These are phyloP conservation scores for Prunella fulvescens DNA, from an alignment of 2,113 vertebrate species.

Conservation along the genomic window DNA sequence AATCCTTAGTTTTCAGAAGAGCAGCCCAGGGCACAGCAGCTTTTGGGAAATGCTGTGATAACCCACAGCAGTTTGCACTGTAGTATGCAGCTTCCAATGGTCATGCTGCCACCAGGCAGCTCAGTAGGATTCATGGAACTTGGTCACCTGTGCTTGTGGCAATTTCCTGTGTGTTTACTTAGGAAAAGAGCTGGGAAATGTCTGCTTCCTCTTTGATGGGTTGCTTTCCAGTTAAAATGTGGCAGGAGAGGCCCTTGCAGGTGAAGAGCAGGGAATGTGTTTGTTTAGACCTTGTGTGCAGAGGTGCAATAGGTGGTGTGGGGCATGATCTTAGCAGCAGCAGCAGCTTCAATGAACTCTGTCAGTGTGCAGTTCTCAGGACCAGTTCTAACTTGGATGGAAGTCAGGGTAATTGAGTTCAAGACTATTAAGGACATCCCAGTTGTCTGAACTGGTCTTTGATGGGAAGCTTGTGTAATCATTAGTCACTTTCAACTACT, in stretches of 20 bases:
- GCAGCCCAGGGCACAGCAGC: background rate
- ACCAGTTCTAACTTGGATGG: background rate
- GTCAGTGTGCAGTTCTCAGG: background rate
- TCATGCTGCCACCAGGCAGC: rapidly evolving
- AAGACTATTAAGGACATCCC: background rate
- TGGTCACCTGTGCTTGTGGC: background rate
- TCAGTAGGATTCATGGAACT: background rate
- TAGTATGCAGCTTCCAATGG: background rate
- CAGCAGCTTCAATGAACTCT: background rate
- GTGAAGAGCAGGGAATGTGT: background rate
- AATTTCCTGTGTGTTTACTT: background rate
- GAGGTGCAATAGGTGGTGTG: background rate
- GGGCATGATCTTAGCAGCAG: background rate
- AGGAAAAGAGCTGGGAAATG: background rate
- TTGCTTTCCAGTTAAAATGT: background rate
- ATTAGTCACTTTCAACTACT: background rate
- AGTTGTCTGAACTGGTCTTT: background rate
- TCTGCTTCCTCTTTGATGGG: background rate
- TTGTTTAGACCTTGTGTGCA: background rate
- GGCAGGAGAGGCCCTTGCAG: background rate
- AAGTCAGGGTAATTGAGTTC: background rate
- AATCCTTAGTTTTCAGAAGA: background rate
- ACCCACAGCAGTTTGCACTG: background rate
- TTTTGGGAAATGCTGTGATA: background rate
- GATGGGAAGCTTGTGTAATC: background rate